Base-by-base conservation (phyloP, 2,113 vertebrate genomes). In the Ceyx melanurus region DNA sequence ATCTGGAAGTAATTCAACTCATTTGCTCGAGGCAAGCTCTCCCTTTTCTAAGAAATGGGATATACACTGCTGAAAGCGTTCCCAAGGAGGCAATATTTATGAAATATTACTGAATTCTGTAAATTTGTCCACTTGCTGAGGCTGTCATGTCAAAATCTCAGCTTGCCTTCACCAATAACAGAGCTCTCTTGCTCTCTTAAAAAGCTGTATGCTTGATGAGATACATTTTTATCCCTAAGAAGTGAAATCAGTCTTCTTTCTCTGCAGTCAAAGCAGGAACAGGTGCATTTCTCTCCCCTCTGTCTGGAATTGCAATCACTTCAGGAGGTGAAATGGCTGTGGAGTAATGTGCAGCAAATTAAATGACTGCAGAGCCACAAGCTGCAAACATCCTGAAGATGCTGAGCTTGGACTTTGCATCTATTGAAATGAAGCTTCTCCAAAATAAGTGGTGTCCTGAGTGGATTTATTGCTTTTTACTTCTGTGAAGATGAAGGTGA, bases 171-270 rank as follows among this genome's bases (percentile, higher is more conserved):
- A 5, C 65, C 33, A 86, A 65, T 66, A 90, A 78, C 62, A 48
- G 48, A 68, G 84, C 15, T 40, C 11, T 26, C 23, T 33, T 78
- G 26, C 57, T 77, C 13, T 53, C 50, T 45, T 82, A 68, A 57
- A 83, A 78, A 50, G 9, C 58, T 21, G 8, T 56, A 33, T n/a
- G 15, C 23, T 79, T n/a, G 16, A 28, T 51, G 15, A 0, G 0
- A 15, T 23, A 28, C 9, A 4, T 62, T 73, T 89, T 65, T 54
- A 21, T 84, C 46, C 58, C 53, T 10, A 15, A 84, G 54, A 76
- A 10, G 15, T 70, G 78, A 85, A 75, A 65, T 79, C 50, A 80
- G 28, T 56, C 51, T n/a, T 58, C 37, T 81, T 78, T 82, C 46
- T 92, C 45, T 53, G 13, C 4, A 73, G 40, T 35, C 50, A 79